Percentiles rank a stretch among this genome's conserved stretches.
Evolutionary conservation across 2,888 invertebrate species (phyloP).

Genomic region (Strigamia crassipes): DNA sequence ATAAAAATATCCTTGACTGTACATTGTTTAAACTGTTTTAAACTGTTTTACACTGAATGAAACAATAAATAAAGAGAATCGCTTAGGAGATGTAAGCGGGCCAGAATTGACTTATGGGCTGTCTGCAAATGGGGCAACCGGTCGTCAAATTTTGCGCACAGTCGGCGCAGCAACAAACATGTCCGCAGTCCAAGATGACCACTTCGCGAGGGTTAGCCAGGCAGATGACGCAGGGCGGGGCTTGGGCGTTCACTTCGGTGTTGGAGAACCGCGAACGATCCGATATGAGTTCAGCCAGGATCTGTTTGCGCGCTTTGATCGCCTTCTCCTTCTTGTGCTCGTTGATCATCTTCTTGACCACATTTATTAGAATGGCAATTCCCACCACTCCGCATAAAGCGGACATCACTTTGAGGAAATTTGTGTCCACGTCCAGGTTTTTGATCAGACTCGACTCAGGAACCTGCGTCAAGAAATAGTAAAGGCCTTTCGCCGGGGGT

Average conservation of each 20-base stretch:
- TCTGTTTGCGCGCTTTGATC: background rate
- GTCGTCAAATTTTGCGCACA: conserved; percentile 73
- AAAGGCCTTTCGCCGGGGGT: conserved; percentile 71
- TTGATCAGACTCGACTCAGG: conserved; percentile 75
- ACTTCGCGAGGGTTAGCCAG: conserved; percentile 83
- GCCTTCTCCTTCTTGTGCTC: background rate
- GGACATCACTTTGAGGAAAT: conserved; percentile 63
- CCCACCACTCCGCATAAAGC: conserved; percentile 66
- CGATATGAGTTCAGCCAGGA: conserved; percentile 56
- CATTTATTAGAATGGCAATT: conserved; percentile 62
- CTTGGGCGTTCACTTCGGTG: conserved; percentile 58
- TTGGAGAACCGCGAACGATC: conserved; percentile 25
- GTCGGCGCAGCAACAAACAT: conserved; percentile 86
- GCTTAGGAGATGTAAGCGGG: conserved; percentile 70
- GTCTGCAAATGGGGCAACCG: conserved; percentile 80
- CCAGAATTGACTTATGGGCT: conserved; percentile 70
- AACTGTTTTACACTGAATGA: too few relatives aligned
- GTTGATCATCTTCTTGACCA: conserved; percentile 52
- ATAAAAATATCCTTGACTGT: background rate
- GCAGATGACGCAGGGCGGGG: conserved; percentile 83
- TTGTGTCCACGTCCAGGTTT: conserved; percentile 72
- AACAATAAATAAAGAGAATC: background rate
- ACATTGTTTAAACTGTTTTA: background rate
- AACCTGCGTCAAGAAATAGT: conserved; percentile 78
- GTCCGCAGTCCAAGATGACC: conserved; percentile 84